A percentile compares a stretch with the other conserved stretches of the same genome.
Evolutionary conservation across 2,113 vertebrate species (phyloP).

Genomic region (Pelodiscus sinensis): DNA sequence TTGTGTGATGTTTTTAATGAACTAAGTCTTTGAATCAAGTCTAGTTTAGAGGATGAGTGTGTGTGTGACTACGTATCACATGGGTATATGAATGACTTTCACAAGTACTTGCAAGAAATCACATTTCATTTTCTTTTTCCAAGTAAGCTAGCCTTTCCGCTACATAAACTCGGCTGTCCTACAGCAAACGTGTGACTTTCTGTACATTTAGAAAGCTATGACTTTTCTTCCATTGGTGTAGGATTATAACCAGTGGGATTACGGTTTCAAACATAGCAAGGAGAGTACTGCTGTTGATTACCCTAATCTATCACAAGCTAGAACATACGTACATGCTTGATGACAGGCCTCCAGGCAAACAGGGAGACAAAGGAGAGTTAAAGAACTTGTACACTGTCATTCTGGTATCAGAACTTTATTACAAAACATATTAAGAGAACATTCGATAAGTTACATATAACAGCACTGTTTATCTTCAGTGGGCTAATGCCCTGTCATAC

Average conservation of each 20-base stretch:
- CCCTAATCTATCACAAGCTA: not conserved
- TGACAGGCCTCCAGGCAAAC: not conserved
- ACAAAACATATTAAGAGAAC: slow-evolving; percentile 75
- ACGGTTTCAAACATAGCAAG: not conserved
- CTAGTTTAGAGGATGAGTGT: not conserved
- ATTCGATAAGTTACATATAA: slow-evolving; percentile 73
- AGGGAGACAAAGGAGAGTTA: not conserved
- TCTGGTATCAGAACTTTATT: slow-evolving; percentile 70
- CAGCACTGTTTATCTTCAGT: slow-evolving; percentile 45
- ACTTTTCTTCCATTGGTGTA: not conserved
- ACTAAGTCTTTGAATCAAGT: not conserved
- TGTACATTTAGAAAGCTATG: accelerated
- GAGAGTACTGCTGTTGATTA: not conserved
- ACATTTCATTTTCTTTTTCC: not conserved
- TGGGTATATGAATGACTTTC: not conserved
- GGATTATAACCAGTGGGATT: not conserved
- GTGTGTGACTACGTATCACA: not conserved
- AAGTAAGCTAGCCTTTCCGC: not conserved
- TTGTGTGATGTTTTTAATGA: not conserved
- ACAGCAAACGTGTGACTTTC: not conserved
- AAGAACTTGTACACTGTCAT: slow-evolving; percentile 14
- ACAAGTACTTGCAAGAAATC: not conserved
- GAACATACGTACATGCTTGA: accelerated
- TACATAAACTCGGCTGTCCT: not conserved
- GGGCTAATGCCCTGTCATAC: slow-evolving; percentile 55